Base-by-base conservation (phyloP, 2,888 invertebrate genomes). In the Hipparchia sbordonii region DNA sequence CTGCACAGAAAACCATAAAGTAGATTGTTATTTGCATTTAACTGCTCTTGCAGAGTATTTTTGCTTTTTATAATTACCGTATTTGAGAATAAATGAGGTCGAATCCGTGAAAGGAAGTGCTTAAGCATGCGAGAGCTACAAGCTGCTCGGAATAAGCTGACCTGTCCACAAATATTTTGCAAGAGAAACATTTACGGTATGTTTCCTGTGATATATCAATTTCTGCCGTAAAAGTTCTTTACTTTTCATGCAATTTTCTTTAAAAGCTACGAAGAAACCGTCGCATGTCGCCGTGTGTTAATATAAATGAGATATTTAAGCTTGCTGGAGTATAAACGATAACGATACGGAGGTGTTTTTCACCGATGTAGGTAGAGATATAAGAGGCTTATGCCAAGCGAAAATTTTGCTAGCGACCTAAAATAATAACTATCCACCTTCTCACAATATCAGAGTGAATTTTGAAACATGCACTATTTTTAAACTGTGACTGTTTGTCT, bases 201-300 rank as follows among this genome's bases (percentile, higher is more conserved):
- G 13, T 13, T 57, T 12, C 12, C 10, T 4, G 52, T 12, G 12
- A 54, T 12, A 54, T 54, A 12, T 6, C 13, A n/a, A 46, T 62
- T 46, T 7, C 7, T 48, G 5, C 9, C 9, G 13, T 46, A 48
- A 66, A 39, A 66, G 54, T 39, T 52, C 7, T 66, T 52, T 10
- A 39, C 54, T n/a, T 66, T 66, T 54, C n/a, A 66, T 66, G 39
- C 66, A 66, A 66, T 54, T 66, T 66, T 54, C 66, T 66, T n/a
- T 54, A 66, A n/a, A 12, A 45, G 7, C 66, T 12, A 45, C 39
- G 39, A 66, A 39, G 66, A 54, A 63, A 63, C 10, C 54, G 54
- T 52, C 66, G 52, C 66, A 54, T 39, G 12, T n/a, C 39, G 52
- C 54, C 39, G 13, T 48, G 39, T 54, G 54, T 66, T 63, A 66